phyloP scores from a whole-genome alignment of 2,888 invertebrate species.

The Drosophila paucipuncta region DNA sequence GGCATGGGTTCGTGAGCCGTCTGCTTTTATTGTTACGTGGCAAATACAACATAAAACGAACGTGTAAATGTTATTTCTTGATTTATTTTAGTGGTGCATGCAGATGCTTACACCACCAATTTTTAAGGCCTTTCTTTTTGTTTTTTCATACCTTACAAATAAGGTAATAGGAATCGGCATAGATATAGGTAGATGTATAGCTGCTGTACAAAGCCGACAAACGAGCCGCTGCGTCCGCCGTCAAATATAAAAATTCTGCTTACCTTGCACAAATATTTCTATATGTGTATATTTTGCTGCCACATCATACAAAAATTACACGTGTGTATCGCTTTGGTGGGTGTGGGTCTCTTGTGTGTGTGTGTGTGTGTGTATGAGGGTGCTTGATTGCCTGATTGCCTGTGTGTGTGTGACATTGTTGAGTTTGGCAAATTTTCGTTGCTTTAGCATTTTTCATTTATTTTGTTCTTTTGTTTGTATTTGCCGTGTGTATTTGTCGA shows the following conservation, averaged over 20 bases:
- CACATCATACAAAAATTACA: slow-evolving; percentile 70
- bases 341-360: slow-evolving; percentile 23
- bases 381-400: slow-evolving; percentile 20
- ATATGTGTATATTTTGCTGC: slow-evolving; percentile 38
- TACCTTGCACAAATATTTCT: slow-evolving; percentile 79
- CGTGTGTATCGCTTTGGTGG: slow-evolving; percentile 34
- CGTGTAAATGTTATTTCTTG: slow-evolving; percentile 81
- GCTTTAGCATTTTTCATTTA: slow-evolving; percentile 40
- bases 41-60: slow-evolving; percentile 79
- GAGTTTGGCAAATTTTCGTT: slow-evolving; percentile 55
- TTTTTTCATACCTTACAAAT: slow-evolving; percentile 20
- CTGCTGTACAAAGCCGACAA: slow-evolving; percentile 26
- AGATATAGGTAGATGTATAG: background rate
- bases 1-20: slow-evolving; percentile 21
- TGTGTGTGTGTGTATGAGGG: slow-evolving; percentile 31
- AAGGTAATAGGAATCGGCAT: slow-evolving; percentile 5
- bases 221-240: slow-evolving; percentile 26
- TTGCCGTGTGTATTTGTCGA: slow-evolving; percentile 43
- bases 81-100: slow-evolving; percentile 79
- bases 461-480: slow-evolving; percentile 25
- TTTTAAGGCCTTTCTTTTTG: slow-evolving; percentile 43
- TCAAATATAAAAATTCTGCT: slow-evolving; percentile 76
- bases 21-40: slow-evolving; percentile 76
- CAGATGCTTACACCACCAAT: slow-evolving; percentile 77
- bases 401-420: slow-evolving; percentile 56